Evolutionary conservation across 2,113 vertebrate species (phyloP).

Genomic region (Cichladusa arquata): DNA sequence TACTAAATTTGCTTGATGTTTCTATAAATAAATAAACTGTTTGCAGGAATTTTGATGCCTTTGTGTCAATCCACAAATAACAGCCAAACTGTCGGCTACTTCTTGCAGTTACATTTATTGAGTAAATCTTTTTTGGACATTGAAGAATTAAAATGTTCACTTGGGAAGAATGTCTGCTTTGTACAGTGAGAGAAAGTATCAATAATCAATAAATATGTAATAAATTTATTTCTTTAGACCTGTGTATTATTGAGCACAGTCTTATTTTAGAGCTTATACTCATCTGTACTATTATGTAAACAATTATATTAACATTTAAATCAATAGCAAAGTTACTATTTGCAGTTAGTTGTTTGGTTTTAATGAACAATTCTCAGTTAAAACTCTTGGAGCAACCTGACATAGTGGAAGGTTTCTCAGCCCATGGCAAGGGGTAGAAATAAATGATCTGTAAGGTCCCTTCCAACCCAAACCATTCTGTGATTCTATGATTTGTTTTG

Average conservation of each 20-base stretch:
- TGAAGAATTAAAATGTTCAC: not conserved
- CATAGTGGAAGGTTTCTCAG: fast-evolving
- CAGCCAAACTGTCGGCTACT: not conserved
- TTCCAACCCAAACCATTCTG: not conserved
- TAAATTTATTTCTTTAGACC: not conserved
- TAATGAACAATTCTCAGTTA: not conserved
- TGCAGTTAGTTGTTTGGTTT: not conserved
- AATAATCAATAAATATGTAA: constrained; percentile 11
- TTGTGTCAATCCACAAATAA: not conserved
- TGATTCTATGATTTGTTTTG: not conserved
- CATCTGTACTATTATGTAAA: not conserved
- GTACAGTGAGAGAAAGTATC: not conserved
- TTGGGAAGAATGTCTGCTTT: not conserved
- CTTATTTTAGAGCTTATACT: not conserved
- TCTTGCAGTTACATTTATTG: not conserved
- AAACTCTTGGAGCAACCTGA: not conserved
- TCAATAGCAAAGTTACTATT: not conserved
- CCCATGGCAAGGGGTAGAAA: not conserved
- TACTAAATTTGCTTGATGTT: constrained; percentile 43
- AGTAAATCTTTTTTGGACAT: not conserved
- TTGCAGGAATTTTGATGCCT: not conserved
- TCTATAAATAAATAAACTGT: constrained; percentile 2
- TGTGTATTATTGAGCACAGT: not conserved
- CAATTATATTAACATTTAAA: not conserved
- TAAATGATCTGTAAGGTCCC: not conserved